These are phyloP conservation scores for Radopholus similis DNA, from an alignment of 1,140 invertebrate genomes.

Conservation along the genomic window DNA sequence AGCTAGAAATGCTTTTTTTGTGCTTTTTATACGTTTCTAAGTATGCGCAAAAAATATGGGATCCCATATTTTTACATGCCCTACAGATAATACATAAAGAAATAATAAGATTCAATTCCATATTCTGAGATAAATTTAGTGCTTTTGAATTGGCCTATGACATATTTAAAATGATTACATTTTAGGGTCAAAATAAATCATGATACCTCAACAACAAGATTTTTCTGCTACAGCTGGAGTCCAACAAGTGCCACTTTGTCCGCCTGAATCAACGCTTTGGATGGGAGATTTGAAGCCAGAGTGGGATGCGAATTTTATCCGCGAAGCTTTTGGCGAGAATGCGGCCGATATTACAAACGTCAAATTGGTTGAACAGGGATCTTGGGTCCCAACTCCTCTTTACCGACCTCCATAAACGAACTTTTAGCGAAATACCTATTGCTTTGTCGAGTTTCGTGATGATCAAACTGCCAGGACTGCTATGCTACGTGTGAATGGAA, in stretches of 20 bases:
- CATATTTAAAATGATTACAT: no score
- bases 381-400: constrained; percentile 18
- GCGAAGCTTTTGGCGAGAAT: constrained; percentile 37
- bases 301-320: constrained; percentile 50
- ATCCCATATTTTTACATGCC: no score
- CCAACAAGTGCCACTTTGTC: background rate
- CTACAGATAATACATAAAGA: no score
- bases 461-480: constrained; percentile 43
- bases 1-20: no score
- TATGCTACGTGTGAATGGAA: constrained; percentile 48
- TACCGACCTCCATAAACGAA: constrained; percentile 4
- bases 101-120: no score
- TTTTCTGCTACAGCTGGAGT: no score
- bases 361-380: constrained; percentile 39
- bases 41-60: no score
- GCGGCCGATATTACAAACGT: constrained; percentile 36
- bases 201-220: constrained; percentile 1
- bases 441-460: constrained; percentile 50
- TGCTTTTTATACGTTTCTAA: no score
- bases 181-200: no score
- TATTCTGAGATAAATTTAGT: no score
- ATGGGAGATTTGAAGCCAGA: constrained; percentile 50
- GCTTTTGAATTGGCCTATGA: no score
- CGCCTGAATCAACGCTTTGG: constrained; percentile 50
- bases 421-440: constrained; percentile 33